Evolutionary conservation across 2,113 vertebrate genomes (phyloP).

Genomic region (Pleuronectes platessa): DNA sequence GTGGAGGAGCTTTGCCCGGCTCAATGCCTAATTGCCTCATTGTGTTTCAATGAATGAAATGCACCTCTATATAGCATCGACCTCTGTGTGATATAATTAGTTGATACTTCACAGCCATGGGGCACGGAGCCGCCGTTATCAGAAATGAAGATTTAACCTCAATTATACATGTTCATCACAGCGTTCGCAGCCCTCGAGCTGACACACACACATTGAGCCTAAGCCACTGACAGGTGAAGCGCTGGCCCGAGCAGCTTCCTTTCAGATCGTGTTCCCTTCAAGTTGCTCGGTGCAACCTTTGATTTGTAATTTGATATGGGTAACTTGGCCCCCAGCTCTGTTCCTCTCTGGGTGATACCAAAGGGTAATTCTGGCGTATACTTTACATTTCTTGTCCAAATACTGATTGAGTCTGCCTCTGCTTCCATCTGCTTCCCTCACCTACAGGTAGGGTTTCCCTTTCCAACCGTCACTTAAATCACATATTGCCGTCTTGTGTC

Average conservation of each 20-base stretch:
- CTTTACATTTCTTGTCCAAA: slow-evolving; percentile 40
- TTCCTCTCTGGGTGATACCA: slow-evolving; percentile 29
- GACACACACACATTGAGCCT: slow-evolving; percentile 31
- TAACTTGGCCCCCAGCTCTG: slow-evolving; percentile 49
- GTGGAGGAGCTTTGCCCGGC: slow-evolving; percentile 40
- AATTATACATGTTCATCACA: slow-evolving; percentile 20
- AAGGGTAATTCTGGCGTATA: slow-evolving; percentile 27
- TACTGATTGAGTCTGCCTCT: slow-evolving; percentile 52
- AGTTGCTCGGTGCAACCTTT: slow-evolving; percentile 43
- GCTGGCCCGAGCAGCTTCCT: slow-evolving; percentile 21
- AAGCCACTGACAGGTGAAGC: slow-evolving; percentile 42
- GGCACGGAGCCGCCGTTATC: slow-evolving; percentile 27
- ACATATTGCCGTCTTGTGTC: slow-evolving; percentile 18
- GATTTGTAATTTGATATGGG: slow-evolving; percentile 37
- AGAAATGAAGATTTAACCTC: slow-evolving; percentile 36
- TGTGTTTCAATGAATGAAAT: slow-evolving; percentile 48
- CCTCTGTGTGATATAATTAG: slow-evolving; percentile 34
- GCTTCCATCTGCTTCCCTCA: slow-evolving; percentile 52
- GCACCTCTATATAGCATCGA: slow-evolving; percentile 36
- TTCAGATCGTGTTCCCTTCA: slow-evolving; percentile 43
- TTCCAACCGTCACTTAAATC: slow-evolving; percentile 36
- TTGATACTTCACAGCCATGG: slow-evolving; percentile 38
- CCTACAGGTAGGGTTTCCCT: slow-evolving; percentile 45
- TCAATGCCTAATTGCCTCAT: slow-evolving; percentile 18
- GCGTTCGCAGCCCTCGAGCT: slow-evolving; percentile 12